phyloP scores from a whole-genome alignment of 2,797 vertebrate genomes.

The Ptychobarbus kaznakovi region DNA sequence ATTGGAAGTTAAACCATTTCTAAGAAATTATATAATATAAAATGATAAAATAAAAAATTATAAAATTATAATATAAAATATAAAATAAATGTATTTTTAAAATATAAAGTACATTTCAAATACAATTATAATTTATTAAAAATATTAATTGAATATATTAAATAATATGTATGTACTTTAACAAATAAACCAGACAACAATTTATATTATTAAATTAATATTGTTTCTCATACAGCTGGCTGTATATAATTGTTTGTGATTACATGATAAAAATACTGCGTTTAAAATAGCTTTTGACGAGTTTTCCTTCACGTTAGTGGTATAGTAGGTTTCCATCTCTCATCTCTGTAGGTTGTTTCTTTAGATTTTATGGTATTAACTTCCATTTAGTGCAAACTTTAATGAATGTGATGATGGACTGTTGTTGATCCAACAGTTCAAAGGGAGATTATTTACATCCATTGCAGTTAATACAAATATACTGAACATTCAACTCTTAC shows the following conservation, averaged over 20 bases:
- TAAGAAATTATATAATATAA: not conserved
- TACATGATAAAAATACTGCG: not conserved
- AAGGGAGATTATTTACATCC: conserved; percentile 31
- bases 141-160: not conserved
- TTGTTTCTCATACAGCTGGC: not conserved
- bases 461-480: conserved; percentile 43
- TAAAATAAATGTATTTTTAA: not conserved
- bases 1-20: not conserved
- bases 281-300: not conserved
- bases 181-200: not conserved
- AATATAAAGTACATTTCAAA: not conserved
- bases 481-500: not conserved
- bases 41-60: not conserved
- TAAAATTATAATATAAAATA: not conserved
- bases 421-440: conserved; percentile 9
- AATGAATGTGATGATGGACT: conserved; percentile 29
- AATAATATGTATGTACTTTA: not conserved
- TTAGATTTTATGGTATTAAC: not conserved
- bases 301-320: not conserved
- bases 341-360: not conserved
- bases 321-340: conserved; percentile 27
- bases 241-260: not conserved
- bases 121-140: not conserved
- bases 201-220: not conserved
- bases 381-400: conserved; percentile 8